Conservation (phyloP, 2,888 invertebrate genomes). For the Microctonus hyperodae region DNA sequence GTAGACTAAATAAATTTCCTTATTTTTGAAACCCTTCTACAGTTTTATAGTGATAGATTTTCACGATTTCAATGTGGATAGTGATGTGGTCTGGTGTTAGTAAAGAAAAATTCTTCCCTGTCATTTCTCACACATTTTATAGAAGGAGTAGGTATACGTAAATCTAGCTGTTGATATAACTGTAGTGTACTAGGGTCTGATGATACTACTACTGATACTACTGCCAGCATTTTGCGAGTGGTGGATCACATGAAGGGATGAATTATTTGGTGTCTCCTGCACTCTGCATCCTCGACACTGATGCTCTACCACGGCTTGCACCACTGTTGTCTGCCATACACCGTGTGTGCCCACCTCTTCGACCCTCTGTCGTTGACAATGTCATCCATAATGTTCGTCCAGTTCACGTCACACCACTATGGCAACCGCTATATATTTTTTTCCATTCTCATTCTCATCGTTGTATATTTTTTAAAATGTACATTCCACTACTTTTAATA, state of each 20-base stretch:
- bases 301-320: constrained; percentile 41
- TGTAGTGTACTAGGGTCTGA: not conserved
- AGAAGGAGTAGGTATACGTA: not conserved
- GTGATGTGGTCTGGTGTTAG: not conserved
- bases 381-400: constrained; percentile 56
- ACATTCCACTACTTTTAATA: too few species aligned
- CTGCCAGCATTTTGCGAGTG: constrained; percentile 7
- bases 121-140: not conserved
- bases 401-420: constrained; percentile 28
- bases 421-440: not conserved
- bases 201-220: not conserved
- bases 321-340: constrained; percentile 27
- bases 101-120: not conserved
- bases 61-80: not conserved
- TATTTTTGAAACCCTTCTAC: too few species aligned
- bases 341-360: constrained; percentile 25
- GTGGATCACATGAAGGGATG: constrained; percentile 47
- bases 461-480: not conserved
- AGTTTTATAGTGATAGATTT: not conserved
- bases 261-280: constrained; percentile 61
- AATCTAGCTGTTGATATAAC: not conserved
- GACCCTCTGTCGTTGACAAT: constrained; percentile 51
- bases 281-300: constrained; percentile 52
- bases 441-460: not conserved
- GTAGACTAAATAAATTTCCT: too few species aligned